Evolutionary conservation across 2,888 invertebrate genomes (phyloP).

Genomic region (Neoaliturus tenellus): DNA sequence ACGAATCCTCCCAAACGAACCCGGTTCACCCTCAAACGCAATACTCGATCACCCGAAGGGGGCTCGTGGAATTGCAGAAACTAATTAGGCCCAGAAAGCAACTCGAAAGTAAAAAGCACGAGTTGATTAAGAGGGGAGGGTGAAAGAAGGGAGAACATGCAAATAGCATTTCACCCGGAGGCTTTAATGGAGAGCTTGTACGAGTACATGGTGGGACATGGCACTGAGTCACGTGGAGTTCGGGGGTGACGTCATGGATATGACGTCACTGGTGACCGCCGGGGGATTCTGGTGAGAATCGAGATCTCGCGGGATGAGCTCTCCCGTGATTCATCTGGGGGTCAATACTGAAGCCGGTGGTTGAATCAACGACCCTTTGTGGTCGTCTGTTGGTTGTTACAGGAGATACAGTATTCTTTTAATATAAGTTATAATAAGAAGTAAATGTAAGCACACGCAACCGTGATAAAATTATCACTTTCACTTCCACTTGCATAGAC

Average conservation of each 20-base stretch:
- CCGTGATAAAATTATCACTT: too few species aligned
- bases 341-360: background rate
- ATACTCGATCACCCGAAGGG: background rate
- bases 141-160: background rate
- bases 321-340: background rate
- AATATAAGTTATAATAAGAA: too few species aligned
- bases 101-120: conserved; percentile 16
- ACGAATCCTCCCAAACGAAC: too few species aligned
- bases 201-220: background rate
- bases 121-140: background rate
- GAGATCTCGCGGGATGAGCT: background rate
- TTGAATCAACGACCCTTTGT: too few species aligned
- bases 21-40: background rate
- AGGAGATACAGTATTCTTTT: too few species aligned
- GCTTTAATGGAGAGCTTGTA: background rate
- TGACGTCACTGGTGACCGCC: background rate
- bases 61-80: background rate
- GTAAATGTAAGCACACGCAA: too few species aligned
- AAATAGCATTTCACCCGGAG: conserved; percentile 18
- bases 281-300: background rate
- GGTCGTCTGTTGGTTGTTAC: too few species aligned
- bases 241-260: background rate
- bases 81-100: background rate
- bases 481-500: too few species aligned
- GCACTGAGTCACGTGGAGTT: background rate